Evolutionary conservation across 2,797 vertebrate species (phyloP).

Genomic region (Micromesistius poutassou): DNA sequence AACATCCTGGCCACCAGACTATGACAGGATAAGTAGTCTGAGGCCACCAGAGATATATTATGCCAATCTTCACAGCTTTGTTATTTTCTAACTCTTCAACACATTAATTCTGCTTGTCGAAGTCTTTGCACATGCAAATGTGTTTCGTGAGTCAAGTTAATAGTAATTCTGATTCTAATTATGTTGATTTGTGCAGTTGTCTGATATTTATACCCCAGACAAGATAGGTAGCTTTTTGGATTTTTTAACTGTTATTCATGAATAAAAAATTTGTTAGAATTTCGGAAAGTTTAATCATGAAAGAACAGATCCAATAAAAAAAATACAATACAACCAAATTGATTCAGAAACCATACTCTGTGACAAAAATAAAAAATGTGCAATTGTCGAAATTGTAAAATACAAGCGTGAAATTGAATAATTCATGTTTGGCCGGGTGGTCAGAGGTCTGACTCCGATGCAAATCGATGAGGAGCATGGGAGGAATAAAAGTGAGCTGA

Average conservation of each 20-base stretch:
- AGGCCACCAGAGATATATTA: neutral
- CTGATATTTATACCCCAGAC: neutral
- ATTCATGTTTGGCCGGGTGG: neutral
- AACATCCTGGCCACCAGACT: neutral
- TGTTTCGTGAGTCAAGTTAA: too few species aligned
- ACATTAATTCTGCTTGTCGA: too few species aligned
- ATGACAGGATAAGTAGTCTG: neutral
- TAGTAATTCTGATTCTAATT: neutral
- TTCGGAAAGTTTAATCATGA: neutral
- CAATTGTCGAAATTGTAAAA: slow-evolving; percentile 19
- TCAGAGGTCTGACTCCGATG: slow-evolving; percentile 30
- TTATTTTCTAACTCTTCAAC: too few species aligned
- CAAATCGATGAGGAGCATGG: slow-evolving; percentile 49
- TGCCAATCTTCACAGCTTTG: too few species aligned
- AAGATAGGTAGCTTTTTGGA: neutral
- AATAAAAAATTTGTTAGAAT: neutral
- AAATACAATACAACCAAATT: neutral
- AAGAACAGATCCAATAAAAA: neutral
- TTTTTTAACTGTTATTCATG: neutral
- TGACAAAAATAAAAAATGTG: slow-evolving; percentile 2
- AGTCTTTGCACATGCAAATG: too few species aligned
- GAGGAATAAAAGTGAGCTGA: slow-evolving; percentile 52
- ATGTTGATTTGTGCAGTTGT: neutral
- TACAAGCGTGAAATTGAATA: neutral
- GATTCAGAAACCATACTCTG: neutral